Evolutionary conservation across 2,113 vertebrate species (phyloP), one percentile per base, ranked within the genome.

Genomic region (Psophia crepitans): DNA sequence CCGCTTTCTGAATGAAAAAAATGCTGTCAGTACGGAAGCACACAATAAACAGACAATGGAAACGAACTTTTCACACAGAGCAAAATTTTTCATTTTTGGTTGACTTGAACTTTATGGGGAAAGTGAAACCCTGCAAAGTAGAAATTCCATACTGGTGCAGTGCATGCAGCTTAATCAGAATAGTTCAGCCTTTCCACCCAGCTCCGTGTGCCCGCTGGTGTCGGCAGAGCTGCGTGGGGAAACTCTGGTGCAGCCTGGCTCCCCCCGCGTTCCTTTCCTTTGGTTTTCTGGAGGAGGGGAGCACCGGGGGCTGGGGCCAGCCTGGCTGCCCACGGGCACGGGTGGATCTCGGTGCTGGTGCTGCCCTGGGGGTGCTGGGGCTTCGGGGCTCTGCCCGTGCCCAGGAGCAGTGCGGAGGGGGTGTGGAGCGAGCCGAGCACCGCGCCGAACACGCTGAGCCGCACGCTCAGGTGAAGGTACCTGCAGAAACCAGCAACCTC

Each of bases 311-410:
- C 22, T 7, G 69, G 49, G 27, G 21, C 32, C 26, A 6, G 35
- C 23, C 27, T 1, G 3, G 32, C 33, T 37, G 5, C n/a, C 49
- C 10, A 1, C 0, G 6, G 53, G 46, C 15, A 3, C 22, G 7
- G 30, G 12, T 5, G 37, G 4, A 8, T 28, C 48, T 46, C 1
- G 12, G 19, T 37, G 19, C 4, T 5, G 26, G 57, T 33, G 74
- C 84, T 69, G 54, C 37, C 3, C 0, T 8, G 49, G 33, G 14
- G 17, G 53, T 13, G 56, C 63, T 28, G 76, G 6, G 41, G 23
- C 23, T 11, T 12, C 14, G 64, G 77, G 66, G 51, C 46, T 46
- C 46, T 30, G 51, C 51, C 20, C 3, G 13, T 1, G 0, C 68
- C 16, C 1, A 3, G 20, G 11, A 18, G 41, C 48, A 1, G 32